Evolutionary conservation across 2,797 vertebrate genomes (phyloP).

Genomic region (Tinamus major): DNA sequence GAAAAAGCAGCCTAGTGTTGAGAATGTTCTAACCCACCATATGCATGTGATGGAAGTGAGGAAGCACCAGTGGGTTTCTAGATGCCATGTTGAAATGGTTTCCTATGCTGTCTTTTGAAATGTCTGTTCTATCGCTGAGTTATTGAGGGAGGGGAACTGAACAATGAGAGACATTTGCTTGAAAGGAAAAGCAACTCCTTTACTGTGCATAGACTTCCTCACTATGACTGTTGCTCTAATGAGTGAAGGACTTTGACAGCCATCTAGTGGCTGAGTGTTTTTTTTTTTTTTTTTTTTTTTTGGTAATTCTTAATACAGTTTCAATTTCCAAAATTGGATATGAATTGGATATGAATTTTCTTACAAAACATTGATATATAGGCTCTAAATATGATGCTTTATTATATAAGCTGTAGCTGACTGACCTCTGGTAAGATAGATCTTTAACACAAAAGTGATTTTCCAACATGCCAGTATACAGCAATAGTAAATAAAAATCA

Average conservation of each 20-base stretch:
- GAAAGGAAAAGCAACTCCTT: background rate
- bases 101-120: background rate
- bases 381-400: background rate
- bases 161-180: background rate
- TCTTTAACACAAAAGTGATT: background rate
- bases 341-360: background rate
- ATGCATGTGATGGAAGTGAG: background rate
- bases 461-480: rapidly evolving
- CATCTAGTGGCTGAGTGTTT: conserved; percentile 73
- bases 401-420: background rate
- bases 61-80: background rate
- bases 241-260: conserved; percentile 37
- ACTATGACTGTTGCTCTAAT: background rate
- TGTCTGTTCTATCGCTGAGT: background rate
- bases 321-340: background rate
- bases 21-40: background rate
- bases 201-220: background rate
- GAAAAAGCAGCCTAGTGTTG: background rate
- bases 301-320: background rate
- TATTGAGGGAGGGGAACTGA: background rate
- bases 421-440: background rate
- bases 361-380: rapidly evolving
- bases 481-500: background rate
- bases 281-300: background rate
- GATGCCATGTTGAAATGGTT: background rate